A percentile compares a stretch with the other conserved stretches of the same genome.
phyloP scores from a whole-genome alignment of 1,140 invertebrate species.

The Choristoneura fumiferana region DNA sequence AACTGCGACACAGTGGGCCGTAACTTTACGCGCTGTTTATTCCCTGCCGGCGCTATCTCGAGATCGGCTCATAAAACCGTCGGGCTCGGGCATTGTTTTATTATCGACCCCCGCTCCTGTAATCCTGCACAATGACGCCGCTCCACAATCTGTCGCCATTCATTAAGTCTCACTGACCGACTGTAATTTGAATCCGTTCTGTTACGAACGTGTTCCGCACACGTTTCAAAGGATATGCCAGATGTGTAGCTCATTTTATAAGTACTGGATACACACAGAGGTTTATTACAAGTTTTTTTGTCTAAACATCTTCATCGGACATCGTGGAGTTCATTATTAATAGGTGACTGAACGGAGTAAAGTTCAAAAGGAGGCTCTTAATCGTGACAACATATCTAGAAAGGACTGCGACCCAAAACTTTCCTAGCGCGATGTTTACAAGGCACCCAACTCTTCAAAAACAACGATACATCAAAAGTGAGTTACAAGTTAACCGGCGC shows the following conservation, averaged over 20 bases:
- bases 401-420: conserved; percentile 54
- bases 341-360: conserved; percentile 11
- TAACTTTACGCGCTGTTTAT: conserved; percentile 51
- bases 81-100: conserved; percentile 51
- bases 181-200: conserved; percentile 38
- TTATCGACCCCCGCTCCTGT: conserved; percentile 44
- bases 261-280: background rate
- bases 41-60: conserved; percentile 43
- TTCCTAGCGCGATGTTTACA: conserved; percentile 56
- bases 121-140: conserved; percentile 43
- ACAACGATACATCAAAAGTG: conserved; percentile 74
- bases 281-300: background rate
- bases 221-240: conserved; percentile 28
- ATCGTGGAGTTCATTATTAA: conserved; percentile 11
- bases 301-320: background rate
- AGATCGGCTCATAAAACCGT: conserved; percentile 52
- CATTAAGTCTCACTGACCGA: conserved; percentile 41
- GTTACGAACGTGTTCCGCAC: conserved; percentile 24
- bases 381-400: conserved; percentile 35
- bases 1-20: conserved; percentile 17
- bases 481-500: conserved; percentile 66
- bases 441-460: conserved; percentile 61
- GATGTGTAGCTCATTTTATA: background rate
- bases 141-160: conserved; percentile 45
- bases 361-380: conserved; percentile 27